Conservation (phyloP, 2,113 vertebrate species). For the Onychostruthus taczanowskii region DNA sequence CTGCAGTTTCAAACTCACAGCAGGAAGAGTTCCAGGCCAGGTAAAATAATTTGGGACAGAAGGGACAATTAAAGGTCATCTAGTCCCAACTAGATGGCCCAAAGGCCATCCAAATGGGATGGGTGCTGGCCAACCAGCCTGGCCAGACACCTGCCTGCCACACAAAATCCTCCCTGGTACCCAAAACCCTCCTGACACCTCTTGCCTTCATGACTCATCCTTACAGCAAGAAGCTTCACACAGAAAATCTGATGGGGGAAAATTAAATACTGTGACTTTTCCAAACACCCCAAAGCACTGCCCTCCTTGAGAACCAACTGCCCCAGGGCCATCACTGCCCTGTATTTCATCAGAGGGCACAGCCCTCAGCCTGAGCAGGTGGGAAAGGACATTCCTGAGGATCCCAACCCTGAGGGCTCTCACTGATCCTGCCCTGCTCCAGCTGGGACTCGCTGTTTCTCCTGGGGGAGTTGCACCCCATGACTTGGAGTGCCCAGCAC, state of each 20-base stretch:
- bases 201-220: background rate
- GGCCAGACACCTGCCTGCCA: background rate
- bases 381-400: background rate
- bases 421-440: background rate
- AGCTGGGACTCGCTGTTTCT: background rate
- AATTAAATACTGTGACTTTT: background rate
- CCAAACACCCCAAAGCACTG: background rate
- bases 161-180: background rate
- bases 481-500: background rate
- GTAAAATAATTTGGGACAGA: background rate
- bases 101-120: background rate
- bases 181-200: background rate
- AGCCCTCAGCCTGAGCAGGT: background rate
- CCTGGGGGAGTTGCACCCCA: background rate
- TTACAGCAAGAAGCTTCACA: background rate
- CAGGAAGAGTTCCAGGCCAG: background rate
- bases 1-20: accelerated
- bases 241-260: background rate
- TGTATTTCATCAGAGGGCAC: background rate
- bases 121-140: background rate
- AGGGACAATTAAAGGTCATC: background rate
- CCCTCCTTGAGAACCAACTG: background rate
- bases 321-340: too few species aligned
- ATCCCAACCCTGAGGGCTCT: accelerated
- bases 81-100: background rate